These are phyloP conservation scores for Agrotis exclamationis DNA, from an alignment of 2,888 invertebrate species.

Conservation along the genomic window DNA sequence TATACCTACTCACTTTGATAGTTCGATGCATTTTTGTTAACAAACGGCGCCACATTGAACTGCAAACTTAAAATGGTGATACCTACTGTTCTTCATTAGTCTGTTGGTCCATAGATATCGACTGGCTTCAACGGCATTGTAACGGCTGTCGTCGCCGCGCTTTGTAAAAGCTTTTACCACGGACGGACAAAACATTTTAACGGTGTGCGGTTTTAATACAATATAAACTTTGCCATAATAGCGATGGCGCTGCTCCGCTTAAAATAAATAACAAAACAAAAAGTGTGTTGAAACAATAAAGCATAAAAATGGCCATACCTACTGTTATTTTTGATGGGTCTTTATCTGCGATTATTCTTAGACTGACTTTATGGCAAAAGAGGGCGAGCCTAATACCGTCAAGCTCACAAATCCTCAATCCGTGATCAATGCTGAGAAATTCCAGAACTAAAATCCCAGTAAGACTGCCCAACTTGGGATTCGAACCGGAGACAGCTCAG, in stretches of 20 bases:
- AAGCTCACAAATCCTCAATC: background rate
- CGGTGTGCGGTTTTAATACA: constrained; percentile 22
- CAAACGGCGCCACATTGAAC: too few species aligned
- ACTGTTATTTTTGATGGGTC: background rate
- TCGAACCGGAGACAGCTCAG: background rate
- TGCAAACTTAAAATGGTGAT: background rate
- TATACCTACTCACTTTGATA: too few species aligned
- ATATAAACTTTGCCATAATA: constrained; percentile 2
- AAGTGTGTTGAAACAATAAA: constrained; percentile 6
- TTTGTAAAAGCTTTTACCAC: constrained; percentile 31
- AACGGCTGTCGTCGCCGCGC: background rate
- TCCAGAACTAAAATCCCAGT: background rate
- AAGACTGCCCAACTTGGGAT: background rate
- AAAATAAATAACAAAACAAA: constrained; percentile 7
- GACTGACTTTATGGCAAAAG: background rate
- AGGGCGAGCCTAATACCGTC: background rate
- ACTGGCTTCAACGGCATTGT: constrained; percentile 4
- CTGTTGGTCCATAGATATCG: background rate
- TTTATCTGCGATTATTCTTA: background rate
- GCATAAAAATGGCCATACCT: background rate
- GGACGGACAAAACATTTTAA: constrained; percentile 27
- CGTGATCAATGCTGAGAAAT: background rate
- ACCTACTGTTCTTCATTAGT: background rate
- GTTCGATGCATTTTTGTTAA: too few species aligned
- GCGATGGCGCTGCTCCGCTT: constrained; percentile 2